Evolutionary conservation across 2,797 vertebrate genomes (phyloP), one percentile per base, ranked within the genome.

Genomic region (Sternarchorhynchus goeldii): DNA sequence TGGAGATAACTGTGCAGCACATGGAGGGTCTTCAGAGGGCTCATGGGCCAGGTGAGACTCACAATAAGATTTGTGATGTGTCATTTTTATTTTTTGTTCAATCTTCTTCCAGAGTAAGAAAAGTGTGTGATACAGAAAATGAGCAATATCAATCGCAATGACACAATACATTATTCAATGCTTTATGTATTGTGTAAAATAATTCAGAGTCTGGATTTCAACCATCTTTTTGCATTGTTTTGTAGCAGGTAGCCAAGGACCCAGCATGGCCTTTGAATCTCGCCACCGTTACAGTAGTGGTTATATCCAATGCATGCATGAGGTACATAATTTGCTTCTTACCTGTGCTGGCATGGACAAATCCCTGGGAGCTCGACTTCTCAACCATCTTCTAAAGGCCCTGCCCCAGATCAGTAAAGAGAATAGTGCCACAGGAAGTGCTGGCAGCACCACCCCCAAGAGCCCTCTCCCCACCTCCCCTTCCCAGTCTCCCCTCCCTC

Each of bases 261-360:
- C 66, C 41, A 83, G 64, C 64, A 45, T 78, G 67, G 83, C 80
- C 10, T 87, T 89, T 58, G 89, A 90, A 67, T 87, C 87, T 39
- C 87, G 83, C 18, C 88, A 90, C 75, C 86, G 89, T 31, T 90
- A 88, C 82, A 86, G 89, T 55, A 88, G 82, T 14, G 89, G 89
- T 36, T 90, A 90, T 74, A 90, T 90, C 63, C 89, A 90, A 67
- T 90, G 89, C 84, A 90, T 90, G 87, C 89, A 90, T 1, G 89
- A 90, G 83, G 89, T 90, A 21, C 89, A 90, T 77, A 90, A 90
- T 75, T 82, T 90, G 59, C 87, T 90, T 5, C 78, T 89, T 31
- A 89, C 79, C 83, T 90, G 87, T 81, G 84, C 87, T 2, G 86
- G 89, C 20, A 86, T 89, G 89, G 89, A 90, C 84, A 88, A 90